Evolutionary conservation across 2,888 invertebrate genomes (phyloP).

Genomic region (Cantharis lateralis): DNA sequence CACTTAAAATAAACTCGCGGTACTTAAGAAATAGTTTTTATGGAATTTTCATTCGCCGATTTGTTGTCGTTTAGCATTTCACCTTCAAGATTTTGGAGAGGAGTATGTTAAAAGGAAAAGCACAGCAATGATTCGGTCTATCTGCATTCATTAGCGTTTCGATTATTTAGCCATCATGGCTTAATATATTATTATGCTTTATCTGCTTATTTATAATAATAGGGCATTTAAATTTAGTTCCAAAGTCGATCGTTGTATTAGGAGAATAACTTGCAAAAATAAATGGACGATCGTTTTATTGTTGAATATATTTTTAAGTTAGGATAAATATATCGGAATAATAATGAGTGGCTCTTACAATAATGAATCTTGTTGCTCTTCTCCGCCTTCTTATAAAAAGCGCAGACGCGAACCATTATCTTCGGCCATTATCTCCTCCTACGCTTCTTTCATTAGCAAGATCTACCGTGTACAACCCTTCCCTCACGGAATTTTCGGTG

Average conservation of each 20-base stretch:
- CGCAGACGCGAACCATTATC: conserved; percentile 55
- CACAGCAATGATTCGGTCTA: background rate
- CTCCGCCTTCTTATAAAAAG: conserved; percentile 40
- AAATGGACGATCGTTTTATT: conserved; percentile 13
- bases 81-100: background rate
- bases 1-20: background rate
- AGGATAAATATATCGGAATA: conserved; percentile 24
- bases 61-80: background rate
- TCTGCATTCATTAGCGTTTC: background rate
- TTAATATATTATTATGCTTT: too few relatives aligned
- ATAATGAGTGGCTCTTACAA: conserved; percentile 24
- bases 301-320: conserved; percentile 23
- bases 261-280: background rate
- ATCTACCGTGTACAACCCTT: conserved; percentile 44
- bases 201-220: too few relatives aligned
- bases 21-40: background rate
- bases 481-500: conserved; percentile 49
- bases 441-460: conserved; percentile 51
- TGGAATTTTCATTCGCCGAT: background rate
- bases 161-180: background rate
- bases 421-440: conserved; percentile 54
- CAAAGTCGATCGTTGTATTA: background rate
- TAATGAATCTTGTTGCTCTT: conserved; percentile 39
- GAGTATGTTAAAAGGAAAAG: background rate
- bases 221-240: too few relatives aligned